Percentiles rank a stretch among this genome's conserved stretches.
These are phyloP conservation scores for Euproctis similis DNA, from an alignment of 2,888 invertebrate species.

Conservation along the genomic window DNA sequence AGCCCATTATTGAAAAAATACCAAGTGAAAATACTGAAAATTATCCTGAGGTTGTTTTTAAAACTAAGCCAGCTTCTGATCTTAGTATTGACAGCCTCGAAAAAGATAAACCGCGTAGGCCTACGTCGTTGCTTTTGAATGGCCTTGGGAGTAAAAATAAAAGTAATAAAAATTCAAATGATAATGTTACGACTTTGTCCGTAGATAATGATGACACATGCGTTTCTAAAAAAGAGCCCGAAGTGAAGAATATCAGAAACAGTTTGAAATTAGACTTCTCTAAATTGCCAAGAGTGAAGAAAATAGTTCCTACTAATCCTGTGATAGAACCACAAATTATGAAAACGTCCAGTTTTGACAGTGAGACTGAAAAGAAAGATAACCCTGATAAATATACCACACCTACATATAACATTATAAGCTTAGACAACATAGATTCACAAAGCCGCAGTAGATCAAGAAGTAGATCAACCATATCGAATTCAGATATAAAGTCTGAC, in stretches of 20 bases:
- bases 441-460: constrained; percentile 54
- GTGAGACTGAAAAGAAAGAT: constrained; percentile 48
- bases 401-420: constrained; percentile 34
- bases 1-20: constrained; percentile 43
- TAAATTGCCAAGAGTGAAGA: constrained; percentile 75
- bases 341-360: constrained; percentile 46
- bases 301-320: constrained; percentile 75
- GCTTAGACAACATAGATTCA: constrained; percentile 32
- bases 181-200: constrained; percentile 41
- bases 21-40: constrained; percentile 31
- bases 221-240: constrained; percentile 46
- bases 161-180: constrained; percentile 63
- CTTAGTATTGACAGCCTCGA: constrained; percentile 31
- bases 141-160: constrained; percentile 72
- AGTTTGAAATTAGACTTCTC: constrained; percentile 80
- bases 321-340: constrained; percentile 72
- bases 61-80: constrained; percentile 29
- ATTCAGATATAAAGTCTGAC: constrained; percentile 70
- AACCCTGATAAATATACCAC: constrained; percentile 40
- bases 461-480: constrained; percentile 59
- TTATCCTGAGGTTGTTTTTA: constrained; percentile 23
- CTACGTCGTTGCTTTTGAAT: constrained; percentile 69
- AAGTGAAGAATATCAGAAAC: constrained; percentile 51
- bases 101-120: constrained; percentile 69
- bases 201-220: constrained; percentile 38